These are phyloP conservation scores for Perca flavescens DNA, from an alignment of 2,113 vertebrate genomes.

Conservation along the genomic window DNA sequence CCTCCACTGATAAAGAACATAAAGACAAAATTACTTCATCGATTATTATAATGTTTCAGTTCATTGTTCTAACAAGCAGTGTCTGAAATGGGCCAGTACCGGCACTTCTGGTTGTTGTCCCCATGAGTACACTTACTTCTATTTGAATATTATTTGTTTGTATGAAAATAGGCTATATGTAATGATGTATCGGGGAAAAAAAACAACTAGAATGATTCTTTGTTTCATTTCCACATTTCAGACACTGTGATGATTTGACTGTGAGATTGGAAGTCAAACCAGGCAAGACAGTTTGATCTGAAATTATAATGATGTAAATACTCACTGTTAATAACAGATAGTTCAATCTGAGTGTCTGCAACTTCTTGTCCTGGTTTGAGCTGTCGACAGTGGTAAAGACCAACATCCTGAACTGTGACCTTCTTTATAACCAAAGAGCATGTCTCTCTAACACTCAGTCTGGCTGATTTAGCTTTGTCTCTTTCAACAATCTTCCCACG, in stretches of 20 bases:
- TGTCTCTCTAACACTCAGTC: neutral
- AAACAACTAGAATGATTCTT: no score
- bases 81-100: no score
- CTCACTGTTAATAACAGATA: conserved; percentile 33
- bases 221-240: no score
- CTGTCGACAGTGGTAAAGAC: neutral
- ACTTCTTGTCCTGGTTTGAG: neutral
- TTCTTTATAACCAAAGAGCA: conserved; percentile 42
- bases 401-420: neutral
- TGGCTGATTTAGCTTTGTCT: no score
- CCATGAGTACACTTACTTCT: no score
- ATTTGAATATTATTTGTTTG: no score
- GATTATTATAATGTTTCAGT: neutral
- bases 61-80: neutral
- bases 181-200: no score
- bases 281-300: neutral
- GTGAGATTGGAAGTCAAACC: no score
- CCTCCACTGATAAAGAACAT: neutral
- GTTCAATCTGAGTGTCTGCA: rapidly evolving
- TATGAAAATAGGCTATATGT: no score
- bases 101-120: no score
- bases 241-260: neutral
- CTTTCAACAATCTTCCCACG: neutral
- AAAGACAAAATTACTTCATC: neutral
- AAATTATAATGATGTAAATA: conserved; percentile 1